Percentiles rank a stretch among this genome's conserved stretches.
Evolutionary conservation across 2,797 vertebrate species (phyloP).

Genomic region (Natrix natrix): DNA sequence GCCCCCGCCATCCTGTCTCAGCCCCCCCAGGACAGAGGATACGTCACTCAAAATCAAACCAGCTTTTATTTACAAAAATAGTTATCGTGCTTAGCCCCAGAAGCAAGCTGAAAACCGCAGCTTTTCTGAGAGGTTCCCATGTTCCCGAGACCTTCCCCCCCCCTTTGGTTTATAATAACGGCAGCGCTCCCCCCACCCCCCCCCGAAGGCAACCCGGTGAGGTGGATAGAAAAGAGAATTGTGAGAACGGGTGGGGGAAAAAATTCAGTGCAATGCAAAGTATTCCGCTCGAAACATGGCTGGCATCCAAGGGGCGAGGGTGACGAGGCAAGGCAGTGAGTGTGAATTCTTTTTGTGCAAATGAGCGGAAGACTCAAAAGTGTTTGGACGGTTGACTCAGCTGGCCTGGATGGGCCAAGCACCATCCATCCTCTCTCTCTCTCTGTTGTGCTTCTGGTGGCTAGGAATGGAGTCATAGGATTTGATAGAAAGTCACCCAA

Average conservation of each 20-base stretch:
- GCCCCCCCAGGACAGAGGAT: background rate
- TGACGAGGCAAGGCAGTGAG: background rate
- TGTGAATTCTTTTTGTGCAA: background rate
- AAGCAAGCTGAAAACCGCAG: background rate
- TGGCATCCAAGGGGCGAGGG: background rate
- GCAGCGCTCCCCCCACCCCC: too few relatives aligned
- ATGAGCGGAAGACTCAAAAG: background rate
- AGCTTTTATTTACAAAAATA: constrained; percentile 30
- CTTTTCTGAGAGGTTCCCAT: background rate
- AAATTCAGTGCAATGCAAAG: background rate
- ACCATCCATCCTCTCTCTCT: background rate
- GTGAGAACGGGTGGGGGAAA: too few relatives aligned
- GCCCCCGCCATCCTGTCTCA: accelerated
- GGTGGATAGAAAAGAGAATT: too few relatives aligned
- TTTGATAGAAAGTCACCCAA: background rate
- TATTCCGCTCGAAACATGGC: background rate
- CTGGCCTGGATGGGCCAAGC: background rate
- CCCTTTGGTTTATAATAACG: background rate
- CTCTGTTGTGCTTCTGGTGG: background rate
- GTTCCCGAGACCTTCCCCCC: too few relatives aligned
- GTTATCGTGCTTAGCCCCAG: background rate
- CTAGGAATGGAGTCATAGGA: background rate
- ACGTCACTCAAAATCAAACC: background rate
- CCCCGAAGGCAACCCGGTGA: background rate
- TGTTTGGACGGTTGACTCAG: background rate